phyloP scores from a whole-genome alignment of 2,888 invertebrate species.

The Stenodema calcarata region DNA sequence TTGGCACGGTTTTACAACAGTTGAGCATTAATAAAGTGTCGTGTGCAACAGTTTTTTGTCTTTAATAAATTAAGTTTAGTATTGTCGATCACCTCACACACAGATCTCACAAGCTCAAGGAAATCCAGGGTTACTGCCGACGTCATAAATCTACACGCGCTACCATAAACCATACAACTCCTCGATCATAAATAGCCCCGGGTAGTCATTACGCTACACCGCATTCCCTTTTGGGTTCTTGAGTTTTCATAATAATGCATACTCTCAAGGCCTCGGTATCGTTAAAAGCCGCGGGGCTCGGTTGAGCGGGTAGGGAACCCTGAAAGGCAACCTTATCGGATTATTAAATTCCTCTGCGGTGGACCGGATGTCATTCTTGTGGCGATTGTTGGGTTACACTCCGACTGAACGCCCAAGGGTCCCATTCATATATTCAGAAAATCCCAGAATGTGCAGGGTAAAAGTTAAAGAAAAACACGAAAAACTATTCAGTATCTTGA shows the following conservation, averaged over 20 bases:
- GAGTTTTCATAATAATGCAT: background rate
- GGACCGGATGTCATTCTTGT: background rate
- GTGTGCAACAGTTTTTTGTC: no score
- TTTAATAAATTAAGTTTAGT: no score
- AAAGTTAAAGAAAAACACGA: no score
- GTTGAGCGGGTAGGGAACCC: background rate
- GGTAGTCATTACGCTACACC: background rate
- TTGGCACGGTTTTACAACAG: no score
- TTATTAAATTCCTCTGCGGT: slow-evolving; percentile 2
- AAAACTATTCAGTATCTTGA: no score
- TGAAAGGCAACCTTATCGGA: background rate
- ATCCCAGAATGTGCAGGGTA: no score
- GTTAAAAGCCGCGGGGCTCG: background rate
- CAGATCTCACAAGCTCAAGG: background rate
- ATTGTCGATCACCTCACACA: no score
- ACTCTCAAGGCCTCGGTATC: background rate
- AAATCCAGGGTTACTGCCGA: background rate
- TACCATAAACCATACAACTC: background rate
- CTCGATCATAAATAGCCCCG: background rate
- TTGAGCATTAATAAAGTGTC: no score
- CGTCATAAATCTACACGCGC: background rate
- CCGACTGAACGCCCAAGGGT: no score
- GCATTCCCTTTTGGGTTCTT: background rate
- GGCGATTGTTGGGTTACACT: background rate
- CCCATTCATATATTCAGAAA: no score